Evolutionary conservation across 2,113 vertebrate species (phyloP).

Genomic region (Microtus oregoni): DNA sequence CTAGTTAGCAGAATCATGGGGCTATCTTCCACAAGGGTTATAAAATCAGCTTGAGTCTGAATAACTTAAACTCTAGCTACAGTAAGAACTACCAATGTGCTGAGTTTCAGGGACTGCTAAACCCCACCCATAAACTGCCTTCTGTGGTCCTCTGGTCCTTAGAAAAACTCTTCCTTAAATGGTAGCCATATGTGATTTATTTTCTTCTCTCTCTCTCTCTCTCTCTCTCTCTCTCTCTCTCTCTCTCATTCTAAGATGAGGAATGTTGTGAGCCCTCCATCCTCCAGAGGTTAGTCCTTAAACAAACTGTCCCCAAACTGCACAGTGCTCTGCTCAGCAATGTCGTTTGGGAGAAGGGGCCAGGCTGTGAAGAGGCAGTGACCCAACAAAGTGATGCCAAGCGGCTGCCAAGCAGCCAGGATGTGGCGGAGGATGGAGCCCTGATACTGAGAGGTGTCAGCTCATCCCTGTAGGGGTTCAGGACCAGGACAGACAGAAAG

Average conservation of each 20-base stretch:
- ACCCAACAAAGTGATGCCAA: neutral
- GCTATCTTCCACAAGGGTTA: neutral
- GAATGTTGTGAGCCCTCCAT: neutral
- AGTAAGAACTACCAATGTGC: neutral
- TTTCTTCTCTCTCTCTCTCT: no score
- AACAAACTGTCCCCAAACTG: neutral
- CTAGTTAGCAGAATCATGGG: neutral
- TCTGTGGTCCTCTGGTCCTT: neutral
- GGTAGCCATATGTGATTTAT: neutral
- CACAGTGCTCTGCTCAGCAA: neutral
- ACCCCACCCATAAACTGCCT: neutral
- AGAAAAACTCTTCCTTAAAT: neutral
- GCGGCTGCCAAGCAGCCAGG: rapidly evolving
- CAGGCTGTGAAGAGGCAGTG: neutral
- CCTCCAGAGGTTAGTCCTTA: neutral
- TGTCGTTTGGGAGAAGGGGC: neutral
- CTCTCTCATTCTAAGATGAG: neutral
- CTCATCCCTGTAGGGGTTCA: neutral
- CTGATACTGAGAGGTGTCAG: neutral
- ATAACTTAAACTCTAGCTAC: neutral
- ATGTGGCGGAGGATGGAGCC: neutral
- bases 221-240: no score
- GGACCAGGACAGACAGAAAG: neutral
- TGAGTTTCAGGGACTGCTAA: neutral
- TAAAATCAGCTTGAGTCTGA: neutral